A percentile compares a stretch with the other conserved stretches of the same genome.
Evolutionary conservation across 2,113 vertebrate species (phyloP).

Genomic region (Raja brachyura): DNA sequence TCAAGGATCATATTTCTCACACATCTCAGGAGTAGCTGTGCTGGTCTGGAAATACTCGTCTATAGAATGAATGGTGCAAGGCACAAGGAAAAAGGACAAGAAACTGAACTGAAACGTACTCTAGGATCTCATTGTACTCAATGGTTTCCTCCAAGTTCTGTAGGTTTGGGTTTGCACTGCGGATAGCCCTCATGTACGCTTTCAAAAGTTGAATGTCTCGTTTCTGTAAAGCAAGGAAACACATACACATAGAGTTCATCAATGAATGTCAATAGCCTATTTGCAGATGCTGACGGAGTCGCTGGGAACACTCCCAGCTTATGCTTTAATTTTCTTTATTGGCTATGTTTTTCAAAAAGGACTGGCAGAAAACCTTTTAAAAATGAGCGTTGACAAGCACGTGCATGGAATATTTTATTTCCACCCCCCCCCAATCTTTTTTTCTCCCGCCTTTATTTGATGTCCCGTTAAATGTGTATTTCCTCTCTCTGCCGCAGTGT

Average conservation of each 20-base stretch:
- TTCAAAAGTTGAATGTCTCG: constrained; percentile 95
- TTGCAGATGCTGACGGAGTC: constrained; percentile 8
- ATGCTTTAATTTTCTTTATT: background rate
- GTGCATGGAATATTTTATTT: background rate
- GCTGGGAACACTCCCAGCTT: background rate
- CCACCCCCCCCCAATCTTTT: too few species aligned
- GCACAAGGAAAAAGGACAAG: background rate
- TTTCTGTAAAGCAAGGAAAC: constrained; percentile 61
- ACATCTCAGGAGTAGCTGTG: background rate
- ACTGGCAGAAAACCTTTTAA: background rate
- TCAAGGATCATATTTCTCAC: background rate
- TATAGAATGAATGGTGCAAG: background rate
- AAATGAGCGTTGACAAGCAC: background rate
- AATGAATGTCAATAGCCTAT: constrained; percentile 27
- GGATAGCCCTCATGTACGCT: constrained; percentile 93
- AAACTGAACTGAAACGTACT: constrained; percentile 65
- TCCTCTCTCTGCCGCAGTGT: background rate
- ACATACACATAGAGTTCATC: constrained; percentile 1
- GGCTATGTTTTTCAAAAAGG: background rate
- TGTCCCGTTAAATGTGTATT: background rate
- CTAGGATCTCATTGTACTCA: constrained; percentile 95
- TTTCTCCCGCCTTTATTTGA: background rate
- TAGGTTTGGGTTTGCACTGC: constrained; percentile 94
- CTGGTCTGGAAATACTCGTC: background rate
- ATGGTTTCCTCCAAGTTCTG: constrained; percentile 96